Percentiles rank a stretch among this genome's conserved stretches.
Conservation (phyloP, 2,888 invertebrate genomes). For the Pheosia gnoma region DNA sequence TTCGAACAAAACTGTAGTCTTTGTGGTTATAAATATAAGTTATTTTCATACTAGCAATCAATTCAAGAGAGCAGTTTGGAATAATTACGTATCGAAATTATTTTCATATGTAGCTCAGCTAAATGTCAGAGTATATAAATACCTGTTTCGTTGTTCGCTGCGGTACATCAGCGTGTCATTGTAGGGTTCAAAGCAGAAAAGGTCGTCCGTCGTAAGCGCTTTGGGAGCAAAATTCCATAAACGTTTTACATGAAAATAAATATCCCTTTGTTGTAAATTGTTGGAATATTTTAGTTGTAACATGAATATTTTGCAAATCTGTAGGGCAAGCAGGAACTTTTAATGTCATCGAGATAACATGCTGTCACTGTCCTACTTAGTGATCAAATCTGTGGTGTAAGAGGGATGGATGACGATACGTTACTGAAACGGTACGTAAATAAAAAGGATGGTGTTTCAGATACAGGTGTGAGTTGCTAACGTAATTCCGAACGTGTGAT, state of each 20-base stretch:
- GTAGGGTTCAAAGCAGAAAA: background rate
- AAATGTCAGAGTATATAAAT: conserved; percentile 54
- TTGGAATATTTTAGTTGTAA: background rate
- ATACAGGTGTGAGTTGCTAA: too few species aligned
- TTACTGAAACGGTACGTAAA: too few species aligned
- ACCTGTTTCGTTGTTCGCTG: conserved; percentile 37
- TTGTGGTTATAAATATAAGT: too few species aligned
- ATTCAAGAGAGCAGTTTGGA: conserved; percentile 4
- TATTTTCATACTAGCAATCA: background rate
- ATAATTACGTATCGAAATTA: conserved; percentile 40
- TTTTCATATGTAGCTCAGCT: conserved; percentile 47
- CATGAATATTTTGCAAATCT: background rate
- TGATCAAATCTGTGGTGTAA: too few species aligned
- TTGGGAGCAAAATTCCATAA: conserved; percentile 1
- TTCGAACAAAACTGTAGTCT: too few species aligned
- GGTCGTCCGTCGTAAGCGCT: background rate
- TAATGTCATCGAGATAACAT: background rate
- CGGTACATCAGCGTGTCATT: background rate
- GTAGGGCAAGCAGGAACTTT: background rate
- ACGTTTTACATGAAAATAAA: conserved; percentile 1
- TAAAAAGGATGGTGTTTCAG: too few species aligned
- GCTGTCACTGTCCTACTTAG: too few species aligned
- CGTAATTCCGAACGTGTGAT: too few species aligned
- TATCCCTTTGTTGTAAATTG: background rate
- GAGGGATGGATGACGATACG: too few species aligned